phyloP scores from a whole-genome alignment of 1,140 invertebrate genomes.

The Ericerus pela region DNA sequence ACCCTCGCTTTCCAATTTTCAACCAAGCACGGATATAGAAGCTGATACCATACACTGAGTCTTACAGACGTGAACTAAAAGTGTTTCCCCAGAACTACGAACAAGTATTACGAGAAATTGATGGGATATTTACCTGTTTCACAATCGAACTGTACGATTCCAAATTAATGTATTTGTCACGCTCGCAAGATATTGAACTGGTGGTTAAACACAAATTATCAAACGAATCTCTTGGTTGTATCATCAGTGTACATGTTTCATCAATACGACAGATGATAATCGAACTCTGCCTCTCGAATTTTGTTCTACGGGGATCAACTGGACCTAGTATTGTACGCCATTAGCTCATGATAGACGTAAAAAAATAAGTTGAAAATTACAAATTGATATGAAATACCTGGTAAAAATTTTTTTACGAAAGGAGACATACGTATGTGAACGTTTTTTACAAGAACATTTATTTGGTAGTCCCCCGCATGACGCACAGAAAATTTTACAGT shows the following conservation, averaged over 20 bases:
- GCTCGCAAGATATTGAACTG: conserved; percentile 45
- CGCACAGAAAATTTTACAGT: conserved; percentile 81
- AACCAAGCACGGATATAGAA: too few relatives aligned
- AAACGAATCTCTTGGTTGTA: conserved; percentile 78
- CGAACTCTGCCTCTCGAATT: conserved; percentile 70
- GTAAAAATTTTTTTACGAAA: conserved; percentile 46
- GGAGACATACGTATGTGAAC: conserved; percentile 49
- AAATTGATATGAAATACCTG: conserved; percentile 33
- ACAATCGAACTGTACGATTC: conserved; percentile 25
- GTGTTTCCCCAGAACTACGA: conserved; percentile 42
- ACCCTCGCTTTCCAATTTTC: background rate
- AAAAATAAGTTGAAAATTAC: background rate
- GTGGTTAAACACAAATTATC: conserved; percentile 61
- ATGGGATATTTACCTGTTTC: conserved; percentile 59
- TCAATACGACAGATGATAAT: conserved; percentile 70
- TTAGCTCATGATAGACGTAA: background rate
- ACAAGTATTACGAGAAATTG: conserved; percentile 76
- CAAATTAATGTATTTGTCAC: conserved; percentile 38
- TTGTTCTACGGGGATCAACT: conserved; percentile 67
- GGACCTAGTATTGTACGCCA: conserved; percentile 42
- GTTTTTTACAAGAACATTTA: conserved; percentile 64
- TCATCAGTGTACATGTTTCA: conserved; percentile 58
- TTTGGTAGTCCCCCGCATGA: conserved; percentile 72
- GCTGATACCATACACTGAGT: conserved; percentile 30
- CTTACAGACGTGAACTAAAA: conserved; percentile 39